phyloP scores from a whole-genome alignment of 2,113 vertebrate species.

The Centropus unirufus region DNA sequence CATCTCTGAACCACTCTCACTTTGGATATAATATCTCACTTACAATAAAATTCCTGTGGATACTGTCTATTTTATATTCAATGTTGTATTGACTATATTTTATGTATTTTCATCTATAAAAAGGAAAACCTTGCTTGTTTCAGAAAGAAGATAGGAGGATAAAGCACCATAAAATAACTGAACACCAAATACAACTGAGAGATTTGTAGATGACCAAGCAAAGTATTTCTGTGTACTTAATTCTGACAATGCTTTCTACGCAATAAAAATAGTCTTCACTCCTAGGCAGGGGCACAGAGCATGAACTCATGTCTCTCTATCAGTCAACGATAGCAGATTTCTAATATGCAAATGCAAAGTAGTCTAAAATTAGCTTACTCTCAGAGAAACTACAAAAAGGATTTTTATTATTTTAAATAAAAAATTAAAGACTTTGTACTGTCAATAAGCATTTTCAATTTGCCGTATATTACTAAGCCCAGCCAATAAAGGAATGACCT shows the following conservation, averaged over 20 bases:
- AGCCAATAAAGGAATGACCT: background rate
- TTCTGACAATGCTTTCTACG: background rate
- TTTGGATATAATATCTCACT: background rate
- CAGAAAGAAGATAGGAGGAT: background rate
- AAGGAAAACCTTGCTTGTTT: background rate
- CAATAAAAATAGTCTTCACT: background rate
- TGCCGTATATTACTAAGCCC: background rate
- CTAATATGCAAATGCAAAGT: background rate
- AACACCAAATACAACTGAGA: background rate
- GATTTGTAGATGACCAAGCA: background rate
- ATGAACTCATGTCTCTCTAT: background rate
- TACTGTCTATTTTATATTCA: no score
- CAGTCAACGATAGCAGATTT: background rate
- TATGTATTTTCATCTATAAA: background rate
- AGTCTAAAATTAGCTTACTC: background rate
- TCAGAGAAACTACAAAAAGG: background rate
- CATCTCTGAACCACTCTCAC: background rate
- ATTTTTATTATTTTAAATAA: background rate
- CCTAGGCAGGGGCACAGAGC: background rate
- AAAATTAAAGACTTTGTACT: background rate
- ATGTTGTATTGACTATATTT: no score
- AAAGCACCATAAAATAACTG: background rate
- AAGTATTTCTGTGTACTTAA: background rate
- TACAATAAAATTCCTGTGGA: background rate
- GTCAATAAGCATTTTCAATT: background rate